These are phyloP conservation scores for Carapus acus DNA, from an alignment of 2,797 vertebrate species.

Conservation along the genomic window DNA sequence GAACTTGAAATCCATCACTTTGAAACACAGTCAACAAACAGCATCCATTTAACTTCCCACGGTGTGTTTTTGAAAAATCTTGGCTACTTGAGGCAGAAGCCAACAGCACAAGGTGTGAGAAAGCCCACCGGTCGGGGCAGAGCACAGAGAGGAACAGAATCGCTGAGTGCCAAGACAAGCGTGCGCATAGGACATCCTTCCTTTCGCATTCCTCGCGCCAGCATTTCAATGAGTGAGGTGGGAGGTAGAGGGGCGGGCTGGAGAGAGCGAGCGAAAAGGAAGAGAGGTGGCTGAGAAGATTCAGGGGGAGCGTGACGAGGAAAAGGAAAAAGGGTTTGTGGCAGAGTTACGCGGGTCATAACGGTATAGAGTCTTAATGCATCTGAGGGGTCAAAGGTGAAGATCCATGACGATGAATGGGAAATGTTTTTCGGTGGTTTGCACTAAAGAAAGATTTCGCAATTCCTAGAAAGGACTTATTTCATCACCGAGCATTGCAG, in stretches of 20 bases:
- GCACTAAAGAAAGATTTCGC: too few relatives aligned
- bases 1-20: conserved; percentile 21
- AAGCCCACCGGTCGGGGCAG: conserved; percentile 39
- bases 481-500: too few relatives aligned
- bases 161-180: conserved; percentile 61
- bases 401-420: conserved; percentile 2
- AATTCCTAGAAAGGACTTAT: too few relatives aligned
- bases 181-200: conserved; percentile 66
- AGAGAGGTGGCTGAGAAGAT: conserved; percentile 37
- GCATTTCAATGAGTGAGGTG: conserved; percentile 60
- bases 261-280: conserved; percentile 16
- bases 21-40: conserved; percentile 4
- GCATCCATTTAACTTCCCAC: conserved; percentile 1
- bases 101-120: conserved; percentile 38
- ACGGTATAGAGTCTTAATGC: too few relatives aligned
- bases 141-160: conserved; percentile 54
- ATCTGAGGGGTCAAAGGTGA: too few relatives aligned
- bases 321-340: conserved; percentile 26
- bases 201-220: conserved; percentile 64
- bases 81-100: conserved; percentile 22
- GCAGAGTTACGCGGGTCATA: too few relatives aligned
- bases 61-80: too few relatives aligned
- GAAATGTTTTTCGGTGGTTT: too few relatives aligned
- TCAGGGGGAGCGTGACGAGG: conserved; percentile 5
- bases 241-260: neutral